These are phyloP conservation scores for Isichthys henryi DNA, from an alignment of 2,113 vertebrate species.

Conservation along the genomic window DNA sequence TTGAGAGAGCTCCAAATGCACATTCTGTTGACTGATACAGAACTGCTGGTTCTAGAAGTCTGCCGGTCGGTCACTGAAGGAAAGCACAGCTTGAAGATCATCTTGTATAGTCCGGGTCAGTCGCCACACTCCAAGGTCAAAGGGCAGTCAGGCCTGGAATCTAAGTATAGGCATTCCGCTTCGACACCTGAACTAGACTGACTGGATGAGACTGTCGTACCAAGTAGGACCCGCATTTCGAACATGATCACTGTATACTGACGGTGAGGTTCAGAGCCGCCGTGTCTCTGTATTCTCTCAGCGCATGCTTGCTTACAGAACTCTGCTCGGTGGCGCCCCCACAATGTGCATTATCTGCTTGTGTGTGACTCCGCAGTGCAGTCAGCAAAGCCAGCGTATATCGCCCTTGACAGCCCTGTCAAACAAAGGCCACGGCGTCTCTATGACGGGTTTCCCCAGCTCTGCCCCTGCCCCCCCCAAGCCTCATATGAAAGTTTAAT, in stretches of 20 bases:
- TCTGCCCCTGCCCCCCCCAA: not conserved
- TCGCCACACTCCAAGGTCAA: not conserved
- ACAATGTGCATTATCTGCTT: not conserved
- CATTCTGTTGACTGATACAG: not conserved
- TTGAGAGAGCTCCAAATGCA: not conserved
- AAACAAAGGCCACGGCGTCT: not conserved
- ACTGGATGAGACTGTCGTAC: not conserved
- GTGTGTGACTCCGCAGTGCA: not conserved
- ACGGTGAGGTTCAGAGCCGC: not conserved
- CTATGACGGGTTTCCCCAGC: slow-evolving; percentile 22
- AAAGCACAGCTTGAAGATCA: not conserved
- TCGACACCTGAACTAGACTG: not conserved
- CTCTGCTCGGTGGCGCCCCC: not conserved
- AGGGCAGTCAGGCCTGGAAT: not conserved
- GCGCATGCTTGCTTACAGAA: not conserved
- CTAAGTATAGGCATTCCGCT: not conserved
- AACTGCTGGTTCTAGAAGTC: not conserved
- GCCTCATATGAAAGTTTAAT: slow-evolving; percentile 43
- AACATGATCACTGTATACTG: not conserved
- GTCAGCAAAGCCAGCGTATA: not conserved
- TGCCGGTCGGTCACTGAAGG: not conserved
- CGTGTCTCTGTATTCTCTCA: not conserved
- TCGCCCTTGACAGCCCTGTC: not conserved
- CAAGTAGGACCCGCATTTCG: not conserved
- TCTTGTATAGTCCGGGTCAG: not conserved